A percentile compares a stretch with the other conserved stretches of the same genome.
These are phyloP conservation scores for Taphrorychus bicolor DNA, from an alignment of 2,888 invertebrate species.

Conservation along the genomic window DNA sequence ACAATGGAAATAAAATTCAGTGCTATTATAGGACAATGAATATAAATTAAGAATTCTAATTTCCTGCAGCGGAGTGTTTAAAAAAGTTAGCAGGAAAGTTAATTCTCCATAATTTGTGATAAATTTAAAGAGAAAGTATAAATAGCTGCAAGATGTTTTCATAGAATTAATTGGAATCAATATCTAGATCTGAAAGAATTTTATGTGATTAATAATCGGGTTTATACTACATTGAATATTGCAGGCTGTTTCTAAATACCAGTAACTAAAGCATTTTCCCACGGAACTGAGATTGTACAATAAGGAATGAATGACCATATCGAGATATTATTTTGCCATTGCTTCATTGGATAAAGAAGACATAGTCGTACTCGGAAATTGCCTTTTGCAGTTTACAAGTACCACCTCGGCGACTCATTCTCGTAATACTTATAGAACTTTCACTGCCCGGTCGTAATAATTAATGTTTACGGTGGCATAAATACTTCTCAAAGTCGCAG, in stretches of 20 bases:
- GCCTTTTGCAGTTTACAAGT: conserved; percentile 5
- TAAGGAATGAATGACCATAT: conserved; percentile 27
- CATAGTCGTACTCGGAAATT: conserved; percentile 28
- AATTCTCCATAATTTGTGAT: neutral
- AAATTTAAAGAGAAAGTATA: neutral
- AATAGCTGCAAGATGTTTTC: neutral
- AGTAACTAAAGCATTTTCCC: neutral
- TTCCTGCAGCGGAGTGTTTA: neutral
- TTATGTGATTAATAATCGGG: conserved; percentile 4
- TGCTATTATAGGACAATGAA: too few species aligned
- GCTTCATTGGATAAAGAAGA: conserved; percentile 36
- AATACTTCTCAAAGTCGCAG: neutral
- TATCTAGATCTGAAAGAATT: neutral
- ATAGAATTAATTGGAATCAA: neutral
- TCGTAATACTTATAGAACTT: conserved; percentile 12
- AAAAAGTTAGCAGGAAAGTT: neutral
- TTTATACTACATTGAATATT: neutral
- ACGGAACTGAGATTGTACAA: conserved; percentile 9
- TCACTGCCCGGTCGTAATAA: neutral
- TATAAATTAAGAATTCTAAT: too few species aligned
- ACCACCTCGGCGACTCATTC: conserved; percentile 14
- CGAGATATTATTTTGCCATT: conserved; percentile 28
- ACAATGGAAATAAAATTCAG: too few species aligned
- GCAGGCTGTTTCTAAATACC: too few species aligned
- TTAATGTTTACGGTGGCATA: neutral